phyloP scores from a whole-genome alignment of 1,140 invertebrate genomes.

The Akabosia matsudoensis region DNA sequence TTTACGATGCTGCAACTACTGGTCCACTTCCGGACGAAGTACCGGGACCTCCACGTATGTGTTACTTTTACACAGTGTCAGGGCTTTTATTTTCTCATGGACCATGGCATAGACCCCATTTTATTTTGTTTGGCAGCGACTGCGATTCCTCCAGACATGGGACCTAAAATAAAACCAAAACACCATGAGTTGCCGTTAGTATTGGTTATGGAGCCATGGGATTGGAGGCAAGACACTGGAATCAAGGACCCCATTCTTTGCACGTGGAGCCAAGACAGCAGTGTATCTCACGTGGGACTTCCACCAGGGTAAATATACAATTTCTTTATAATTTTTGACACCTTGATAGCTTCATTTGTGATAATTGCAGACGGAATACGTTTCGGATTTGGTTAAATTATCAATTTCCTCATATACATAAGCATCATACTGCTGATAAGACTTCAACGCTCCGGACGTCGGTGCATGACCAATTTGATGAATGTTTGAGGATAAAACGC shows the following conservation, averaged over 20 bases:
- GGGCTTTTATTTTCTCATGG: not conserved
- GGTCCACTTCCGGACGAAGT: not conserved
- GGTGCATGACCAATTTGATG: not conserved
- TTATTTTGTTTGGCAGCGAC: no score
- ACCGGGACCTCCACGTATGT: not conserved
- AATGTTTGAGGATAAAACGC: not conserved
- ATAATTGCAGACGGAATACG: constrained; percentile 8
- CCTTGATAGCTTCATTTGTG: no score
- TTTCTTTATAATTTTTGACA: no score
- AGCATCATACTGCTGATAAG: no score
- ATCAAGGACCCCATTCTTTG: not conserved
- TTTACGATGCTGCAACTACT: not conserved
- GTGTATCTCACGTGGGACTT: not conserved
- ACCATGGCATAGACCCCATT: no score
- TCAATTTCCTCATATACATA: no score
- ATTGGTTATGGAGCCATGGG: constrained; percentile 31
- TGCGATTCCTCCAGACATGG: no score
- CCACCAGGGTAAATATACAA: constrained; percentile 7
- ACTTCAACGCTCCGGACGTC: no score
- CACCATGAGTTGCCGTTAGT: not conserved
- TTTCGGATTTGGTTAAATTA: constrained; percentile 27
- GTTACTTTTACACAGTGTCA: not conserved
- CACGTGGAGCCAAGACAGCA: not conserved
- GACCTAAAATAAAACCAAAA: not conserved
- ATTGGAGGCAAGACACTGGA: constrained; percentile 27